phyloP scores from a whole-genome alignment of 2,113 vertebrate genomes.

The Cyanoramphus novaezelandiae region DNA sequence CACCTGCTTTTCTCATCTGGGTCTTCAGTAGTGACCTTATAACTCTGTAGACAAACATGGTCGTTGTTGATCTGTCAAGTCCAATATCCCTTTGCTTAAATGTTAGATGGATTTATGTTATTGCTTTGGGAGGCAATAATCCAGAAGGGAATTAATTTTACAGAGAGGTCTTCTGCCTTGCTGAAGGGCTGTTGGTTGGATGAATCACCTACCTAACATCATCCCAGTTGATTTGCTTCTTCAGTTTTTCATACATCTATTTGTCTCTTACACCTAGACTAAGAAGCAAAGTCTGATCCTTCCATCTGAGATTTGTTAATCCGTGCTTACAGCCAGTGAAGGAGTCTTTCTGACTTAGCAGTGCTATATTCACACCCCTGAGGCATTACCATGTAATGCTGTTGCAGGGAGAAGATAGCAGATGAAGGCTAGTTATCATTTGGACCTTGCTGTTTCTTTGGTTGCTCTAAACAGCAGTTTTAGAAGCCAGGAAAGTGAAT shows the following conservation, averaged over 20 bases:
- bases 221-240: not conserved
- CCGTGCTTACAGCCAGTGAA: not conserved
- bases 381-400: not conserved
- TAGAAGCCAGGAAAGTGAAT: not conserved
- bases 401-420: not conserved
- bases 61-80: constrained; percentile 60
- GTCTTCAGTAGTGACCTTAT: constrained; percentile 70
- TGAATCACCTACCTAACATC: not conserved
- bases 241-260: constrained; percentile 6
- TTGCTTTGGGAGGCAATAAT: constrained; percentile 70
- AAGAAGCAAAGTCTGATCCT: not conserved
- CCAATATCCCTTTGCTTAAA: constrained; percentile 72
- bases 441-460: not conserved
- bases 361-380: not conserved
- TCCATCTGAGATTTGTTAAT: not conserved
- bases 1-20: constrained; percentile 16
- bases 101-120: constrained; percentile 75
- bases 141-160: constrained; percentile 61
- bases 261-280: not conserved
- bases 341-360: not conserved
- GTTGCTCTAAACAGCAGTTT: not conserved
- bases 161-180: constrained; percentile 37
- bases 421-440: not conserved
- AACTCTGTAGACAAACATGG: constrained; percentile 65
- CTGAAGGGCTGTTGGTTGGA: constrained; percentile 33